Conservation (phyloP, 2,888 invertebrate species). For the Dugesia japonica region DNA sequence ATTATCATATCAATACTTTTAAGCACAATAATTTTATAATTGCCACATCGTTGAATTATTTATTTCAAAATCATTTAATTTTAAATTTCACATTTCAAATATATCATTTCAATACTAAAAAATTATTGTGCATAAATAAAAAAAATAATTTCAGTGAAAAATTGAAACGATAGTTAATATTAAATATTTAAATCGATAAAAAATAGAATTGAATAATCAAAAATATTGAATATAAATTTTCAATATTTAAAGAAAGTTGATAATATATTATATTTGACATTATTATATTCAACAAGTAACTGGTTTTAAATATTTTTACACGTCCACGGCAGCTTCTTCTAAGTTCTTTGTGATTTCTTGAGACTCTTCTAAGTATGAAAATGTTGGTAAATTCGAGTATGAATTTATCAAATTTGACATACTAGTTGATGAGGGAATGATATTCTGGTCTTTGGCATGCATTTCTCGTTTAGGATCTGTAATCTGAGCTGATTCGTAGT, state of each 20-base stretch:
- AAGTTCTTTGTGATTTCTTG: slow-evolving; percentile 14
- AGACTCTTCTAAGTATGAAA: slow-evolving; percentile 20
- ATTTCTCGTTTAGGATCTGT: slow-evolving; percentile 6
- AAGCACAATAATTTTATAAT: no score
- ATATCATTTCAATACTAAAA: no score
- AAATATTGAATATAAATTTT: no score
- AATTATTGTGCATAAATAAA: no score
- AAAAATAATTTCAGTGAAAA: no score
- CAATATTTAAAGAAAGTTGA: neutral
- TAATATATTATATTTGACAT: slow-evolving; percentile 20
- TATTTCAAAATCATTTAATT: no score
- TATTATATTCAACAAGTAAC: slow-evolving; percentile 6
- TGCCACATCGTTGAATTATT: no score
- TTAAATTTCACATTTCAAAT: no score
- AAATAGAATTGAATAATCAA: no score
- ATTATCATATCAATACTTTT: no score
- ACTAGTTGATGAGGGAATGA: slow-evolving; percentile 2
- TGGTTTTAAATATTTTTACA: slow-evolving; percentile 9
- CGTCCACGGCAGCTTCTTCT: slow-evolving; percentile 5
- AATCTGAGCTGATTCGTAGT: neutral
- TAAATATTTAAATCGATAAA: no score
- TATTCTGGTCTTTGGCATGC: slow-evolving; percentile 8
- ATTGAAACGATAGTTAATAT: no score
- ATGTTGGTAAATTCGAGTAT: neutral
- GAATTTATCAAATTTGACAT: neutral